Conservation (phyloP, 2,888 invertebrate genomes). For the Hybos culiciformis region DNA sequence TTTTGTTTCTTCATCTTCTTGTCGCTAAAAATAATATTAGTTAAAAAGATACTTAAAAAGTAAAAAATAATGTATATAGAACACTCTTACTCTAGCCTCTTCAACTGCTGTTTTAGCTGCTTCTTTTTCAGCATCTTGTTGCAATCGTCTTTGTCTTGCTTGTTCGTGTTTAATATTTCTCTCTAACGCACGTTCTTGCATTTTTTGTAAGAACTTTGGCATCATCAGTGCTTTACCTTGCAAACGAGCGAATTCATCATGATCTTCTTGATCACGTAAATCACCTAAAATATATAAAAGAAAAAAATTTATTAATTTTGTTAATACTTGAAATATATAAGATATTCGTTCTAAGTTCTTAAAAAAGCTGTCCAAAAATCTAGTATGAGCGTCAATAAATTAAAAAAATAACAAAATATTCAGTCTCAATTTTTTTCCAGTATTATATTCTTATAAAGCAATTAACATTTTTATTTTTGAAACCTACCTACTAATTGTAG, state of each 20-base stretch:
- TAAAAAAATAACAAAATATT: no score
- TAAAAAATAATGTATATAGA: neutral
- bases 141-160: conserved; percentile 31
- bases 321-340: no score
- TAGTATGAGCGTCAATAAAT: no score
- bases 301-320: no score
- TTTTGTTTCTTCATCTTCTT: conserved; percentile 46
- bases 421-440: no score
- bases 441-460: no score
- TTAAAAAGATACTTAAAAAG: neutral
- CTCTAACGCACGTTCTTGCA: conserved; percentile 58
- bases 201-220: conserved; percentile 54
- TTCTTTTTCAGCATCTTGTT: conserved; percentile 33
- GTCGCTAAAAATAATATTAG: conserved; percentile 20
- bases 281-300: no score
- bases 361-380: no score
- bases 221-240: conserved; percentile 35
- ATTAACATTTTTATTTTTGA: no score
- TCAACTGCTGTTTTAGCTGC: conserved; percentile 31
- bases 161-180: conserved; percentile 38
- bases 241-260: conserved; percentile 23
- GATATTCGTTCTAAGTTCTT: no score
- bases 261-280: conserved; percentile 29
- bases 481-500: conserved; percentile 31
- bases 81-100: conserved; percentile 30